A percentile compares a stretch with the other conserved stretches of the same genome.
Conservation (phyloP, 2,888 invertebrate species). For the Troilus luridus region DNA sequence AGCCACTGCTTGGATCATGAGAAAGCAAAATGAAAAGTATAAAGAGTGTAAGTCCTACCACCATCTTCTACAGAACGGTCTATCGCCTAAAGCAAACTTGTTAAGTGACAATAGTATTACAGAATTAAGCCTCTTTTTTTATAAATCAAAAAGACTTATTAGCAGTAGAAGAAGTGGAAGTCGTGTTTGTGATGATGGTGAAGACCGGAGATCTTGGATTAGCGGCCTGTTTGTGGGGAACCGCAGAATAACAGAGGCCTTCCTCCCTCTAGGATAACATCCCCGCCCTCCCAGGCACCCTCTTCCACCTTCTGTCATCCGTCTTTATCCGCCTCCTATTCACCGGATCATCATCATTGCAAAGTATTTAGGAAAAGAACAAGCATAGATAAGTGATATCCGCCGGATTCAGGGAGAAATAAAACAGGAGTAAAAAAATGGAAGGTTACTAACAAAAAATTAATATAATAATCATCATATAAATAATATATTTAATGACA, state of each 20-base stretch:
- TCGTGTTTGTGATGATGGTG: not conserved
- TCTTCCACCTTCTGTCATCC: not conserved
- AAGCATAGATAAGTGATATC: not conserved
- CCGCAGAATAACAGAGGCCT: slow-evolving; percentile 14
- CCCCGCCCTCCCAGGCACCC: not conserved
- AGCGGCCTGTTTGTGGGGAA: slow-evolving; percentile 44
- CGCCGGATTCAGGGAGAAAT: not conserved
- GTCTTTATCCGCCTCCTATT: not conserved
- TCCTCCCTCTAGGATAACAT: slow-evolving; percentile 43
- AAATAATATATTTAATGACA: too few relatives aligned
- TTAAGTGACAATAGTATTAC: too few relatives aligned
- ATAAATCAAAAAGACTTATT: not conserved
- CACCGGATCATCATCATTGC: not conserved
- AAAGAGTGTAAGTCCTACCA: too few relatives aligned
- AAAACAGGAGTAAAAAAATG: too few relatives aligned
- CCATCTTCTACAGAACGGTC: too few relatives aligned
- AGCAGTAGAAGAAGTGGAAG: not conserved
- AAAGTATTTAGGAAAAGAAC: not conserved
- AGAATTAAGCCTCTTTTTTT: too few relatives aligned
- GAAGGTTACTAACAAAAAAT: not conserved
- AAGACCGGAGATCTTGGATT: not conserved
- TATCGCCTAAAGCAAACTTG: too few relatives aligned
- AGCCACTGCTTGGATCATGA: too few relatives aligned
- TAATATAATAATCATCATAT: too few relatives aligned
- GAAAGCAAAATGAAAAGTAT: too few relatives aligned